Evolutionary conservation across 2,113 vertebrate species (phyloP), one percentile per base, ranked within the genome.

Genomic region (Arothron firmamentum): DNA sequence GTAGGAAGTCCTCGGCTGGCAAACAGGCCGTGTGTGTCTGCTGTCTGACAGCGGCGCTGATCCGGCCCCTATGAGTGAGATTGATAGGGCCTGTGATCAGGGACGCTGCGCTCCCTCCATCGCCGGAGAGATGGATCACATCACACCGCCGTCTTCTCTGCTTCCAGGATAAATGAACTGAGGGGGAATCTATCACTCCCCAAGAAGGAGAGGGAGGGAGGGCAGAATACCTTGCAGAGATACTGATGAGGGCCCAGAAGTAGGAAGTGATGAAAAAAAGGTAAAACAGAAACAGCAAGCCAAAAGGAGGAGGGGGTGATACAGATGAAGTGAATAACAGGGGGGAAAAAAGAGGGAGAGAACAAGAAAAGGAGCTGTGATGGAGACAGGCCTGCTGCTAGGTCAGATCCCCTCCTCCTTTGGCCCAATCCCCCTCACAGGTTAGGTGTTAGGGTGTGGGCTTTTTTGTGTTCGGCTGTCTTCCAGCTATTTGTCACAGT

Each of bases 161-260:
- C 82, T 91, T 90, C 86, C 85, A 88, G 85, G 87, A 91, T 90
- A 90, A 91, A 91, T 91, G 88, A 91, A 90, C 87, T 89, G 86
- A 88, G 80, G 70, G 87, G 85, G 85, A 89, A 91, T 91, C 88
- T 88, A 91, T 91, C 88, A 91, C 87, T 90, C 80, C 69, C 74
- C 5, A 67, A 75, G 81, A 80, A 74, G 77, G 61, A 67, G 70
- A 70, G 43, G 66, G 65, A 64, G 73, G 61, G 62, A 75, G 79
- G 74, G 73, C 69, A 65, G 72, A 73, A 79, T 78, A 77, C 72
- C 73, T 70, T 73, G 60, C 74, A 69, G 57, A 76, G 75, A 77
- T 70, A 77, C 75, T 74, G 79, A 75, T 59, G 74, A 71, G 70
- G 74, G 70, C 63, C 62, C 60, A 67, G 69, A 67, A 65, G 70